These are phyloP conservation scores for Nephrotoma flavescens DNA, from an alignment of 2,888 invertebrate species.

Conservation along the genomic window DNA sequence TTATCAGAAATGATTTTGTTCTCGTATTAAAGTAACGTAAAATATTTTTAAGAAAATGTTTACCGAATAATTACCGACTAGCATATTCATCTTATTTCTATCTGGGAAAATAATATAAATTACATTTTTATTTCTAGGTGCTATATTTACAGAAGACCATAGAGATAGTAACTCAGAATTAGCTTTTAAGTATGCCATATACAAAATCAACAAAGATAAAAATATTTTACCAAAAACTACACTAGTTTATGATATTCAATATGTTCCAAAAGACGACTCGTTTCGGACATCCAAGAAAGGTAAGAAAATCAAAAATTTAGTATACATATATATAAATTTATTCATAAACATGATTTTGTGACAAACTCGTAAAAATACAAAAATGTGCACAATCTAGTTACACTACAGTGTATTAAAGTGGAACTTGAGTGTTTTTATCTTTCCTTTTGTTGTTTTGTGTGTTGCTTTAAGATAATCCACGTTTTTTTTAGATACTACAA, in stretches of 20 bases:
- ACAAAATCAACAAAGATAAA: constrained; percentile 81
- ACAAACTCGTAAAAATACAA: not conserved
- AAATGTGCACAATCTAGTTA: not conserved
- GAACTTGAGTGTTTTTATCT: not conserved
- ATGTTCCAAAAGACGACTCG: constrained; percentile 76
- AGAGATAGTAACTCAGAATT: constrained; percentile 74
- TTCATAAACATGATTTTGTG: not conserved
- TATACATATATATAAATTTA: not conserved
- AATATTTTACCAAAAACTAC: constrained; percentile 71
- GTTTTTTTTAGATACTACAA: not conserved
- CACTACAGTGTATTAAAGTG: not conserved
- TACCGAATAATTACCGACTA: no score
- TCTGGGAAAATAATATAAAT: no score
- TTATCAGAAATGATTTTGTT: no score
- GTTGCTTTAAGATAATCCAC: not conserved
- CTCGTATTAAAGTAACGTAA: no score
- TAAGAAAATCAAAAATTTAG: constrained; percentile 21
- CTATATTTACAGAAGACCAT: constrained; percentile 82
- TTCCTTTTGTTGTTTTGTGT: not conserved
- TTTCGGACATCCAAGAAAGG: constrained; percentile 87
- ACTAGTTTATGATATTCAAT: constrained; percentile 84
- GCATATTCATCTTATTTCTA: no score
- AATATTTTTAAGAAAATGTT: no score
- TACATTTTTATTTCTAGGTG: constrained; percentile 44
- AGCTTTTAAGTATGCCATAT: constrained; percentile 90